Evolutionary conservation across 2,113 vertebrate genomes (phyloP).

Genomic region (Microcebus lehilahytsara): DNA sequence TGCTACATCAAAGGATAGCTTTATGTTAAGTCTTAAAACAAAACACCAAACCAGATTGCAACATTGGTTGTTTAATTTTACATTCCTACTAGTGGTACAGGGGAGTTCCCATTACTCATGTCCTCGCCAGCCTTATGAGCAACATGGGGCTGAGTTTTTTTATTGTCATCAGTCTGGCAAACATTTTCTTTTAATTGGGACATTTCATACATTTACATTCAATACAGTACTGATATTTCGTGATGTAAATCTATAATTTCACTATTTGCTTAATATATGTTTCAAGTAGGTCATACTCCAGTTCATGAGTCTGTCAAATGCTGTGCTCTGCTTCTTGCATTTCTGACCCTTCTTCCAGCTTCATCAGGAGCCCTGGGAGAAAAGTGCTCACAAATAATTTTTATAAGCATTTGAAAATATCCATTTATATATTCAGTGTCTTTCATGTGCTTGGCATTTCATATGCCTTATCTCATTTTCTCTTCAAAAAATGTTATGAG

Average conservation of each 20-base stretch:
- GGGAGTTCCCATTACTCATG: not conserved
- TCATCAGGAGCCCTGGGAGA: not conserved
- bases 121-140: not conserved
- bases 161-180: not conserved
- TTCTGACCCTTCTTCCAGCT: not conserved
- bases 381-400: not conserved
- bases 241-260: not conserved
- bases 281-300: not conserved
- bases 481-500: not conserved
- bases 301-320: not conserved
- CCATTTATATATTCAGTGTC: not conserved
- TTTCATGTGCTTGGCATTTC: not conserved
- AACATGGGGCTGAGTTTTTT: not conserved
- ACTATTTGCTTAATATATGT: not conserved
- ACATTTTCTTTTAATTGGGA: not conserved
- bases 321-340: not conserved
- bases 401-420: not conserved
- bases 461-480: not conserved
- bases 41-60: not conserved
- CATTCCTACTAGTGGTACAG: not conserved
- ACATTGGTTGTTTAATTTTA: not conserved
- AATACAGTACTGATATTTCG: not conserved
- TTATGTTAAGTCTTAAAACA: not conserved
- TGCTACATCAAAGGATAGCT: not conserved
- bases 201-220: not conserved